Conservation (phyloP, 2,797 vertebrate species). For the Macrochelys suwanniensis region DNA sequence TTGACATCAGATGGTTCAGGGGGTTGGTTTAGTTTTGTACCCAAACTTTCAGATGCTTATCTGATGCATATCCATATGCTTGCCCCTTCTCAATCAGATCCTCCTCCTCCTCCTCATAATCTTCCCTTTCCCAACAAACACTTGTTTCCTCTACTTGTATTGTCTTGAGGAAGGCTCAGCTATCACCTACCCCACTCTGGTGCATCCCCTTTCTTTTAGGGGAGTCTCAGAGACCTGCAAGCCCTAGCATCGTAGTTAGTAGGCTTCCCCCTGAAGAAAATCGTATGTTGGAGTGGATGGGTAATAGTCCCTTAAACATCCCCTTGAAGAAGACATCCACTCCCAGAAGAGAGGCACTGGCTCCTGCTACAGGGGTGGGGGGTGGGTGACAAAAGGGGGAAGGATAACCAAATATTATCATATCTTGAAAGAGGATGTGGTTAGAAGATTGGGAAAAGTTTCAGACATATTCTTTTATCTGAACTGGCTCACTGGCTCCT, state of each 20-base stretch:
- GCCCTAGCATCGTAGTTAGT: background rate
- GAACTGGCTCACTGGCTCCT: background rate
- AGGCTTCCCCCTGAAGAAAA: background rate
- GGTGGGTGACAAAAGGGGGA: background rate
- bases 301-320: background rate
- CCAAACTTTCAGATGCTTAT: background rate
- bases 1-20: background rate
- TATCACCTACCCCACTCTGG: background rate
- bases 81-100: background rate
- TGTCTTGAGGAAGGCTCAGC: background rate
- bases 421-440: background rate
- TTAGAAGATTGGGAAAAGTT: accelerated
- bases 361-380: background rate
- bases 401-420: background rate
- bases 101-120: background rate
- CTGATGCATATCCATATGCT: background rate
- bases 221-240: background rate
- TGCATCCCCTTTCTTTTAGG: background rate
- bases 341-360: background rate
- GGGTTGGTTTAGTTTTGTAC: background rate
- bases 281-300: background rate
- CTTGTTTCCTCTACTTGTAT: background rate
- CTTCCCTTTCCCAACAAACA: background rate
- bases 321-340: accelerated
- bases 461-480: background rate